Base-by-base conservation (phyloP, 2,888 invertebrate genomes). In the Poecilobothrus nobilitatus region DNA sequence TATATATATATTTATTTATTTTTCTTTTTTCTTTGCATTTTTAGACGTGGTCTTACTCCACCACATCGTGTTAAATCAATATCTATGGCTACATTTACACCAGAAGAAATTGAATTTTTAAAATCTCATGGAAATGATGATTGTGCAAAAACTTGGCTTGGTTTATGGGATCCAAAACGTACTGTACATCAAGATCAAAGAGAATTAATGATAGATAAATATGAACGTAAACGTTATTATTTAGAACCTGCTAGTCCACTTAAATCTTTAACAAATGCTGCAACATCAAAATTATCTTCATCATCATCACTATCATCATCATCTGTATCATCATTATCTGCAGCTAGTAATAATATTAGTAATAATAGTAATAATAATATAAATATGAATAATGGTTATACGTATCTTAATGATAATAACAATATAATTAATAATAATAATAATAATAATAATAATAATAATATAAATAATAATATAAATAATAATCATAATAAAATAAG, bases 1-100 rank as follows among this genome's bases (percentile, higher is more conserved):
- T 5, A 27, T 27, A 27, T 27, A 27, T 27, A 27, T 27, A 27
- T 4, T 27, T 27, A 27, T 63, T 62, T 34, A 68, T 61, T 18
- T 37, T 53, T 37, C 21, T 65, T 65, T 62, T 65, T 78, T 76
- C 73, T 77, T 80, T 77, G 76, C 76, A 74, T 67, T 89, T 89
- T 67, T 86, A 98, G 97, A 81, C 91, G 97, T 78, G 98, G 98
- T 68, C 84, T 98, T 73, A 97, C 97, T 77, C 97, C 98, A 72
- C 98, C 98, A 74, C 97, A 98, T 83, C 88, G 98, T 73, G 96
- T 98, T 72, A 98, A 98, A 84, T 97, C 97, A 68, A 97, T 98
- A 78, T 97, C 97, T 61, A 97, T 98, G 97, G 95, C 97, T 72
- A 95, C 94, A 75, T 98, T 97, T 83, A 94, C 93, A 70, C 88